Evolutionary conservation across 2,797 vertebrate genomes (phyloP), one percentile per base, ranked within the genome.

Genomic region (Acridotheres tristis): DNA sequence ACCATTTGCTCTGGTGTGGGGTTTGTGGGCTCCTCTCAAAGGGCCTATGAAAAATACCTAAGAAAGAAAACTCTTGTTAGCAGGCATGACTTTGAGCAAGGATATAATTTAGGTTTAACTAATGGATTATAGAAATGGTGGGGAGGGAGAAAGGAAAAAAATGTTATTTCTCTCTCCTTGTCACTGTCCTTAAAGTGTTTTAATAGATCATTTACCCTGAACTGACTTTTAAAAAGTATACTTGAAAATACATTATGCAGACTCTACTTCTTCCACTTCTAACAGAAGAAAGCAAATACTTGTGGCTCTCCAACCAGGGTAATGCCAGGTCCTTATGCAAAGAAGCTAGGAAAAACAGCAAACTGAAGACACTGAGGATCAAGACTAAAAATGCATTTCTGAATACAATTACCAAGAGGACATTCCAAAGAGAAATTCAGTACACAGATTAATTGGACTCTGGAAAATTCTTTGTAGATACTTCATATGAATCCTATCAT

Each of bases 181-280:
- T 88, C 58, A 26, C 75, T 88, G 53, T 84, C 47, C 42, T 84
- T 63, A 57, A 91, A 83, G 51, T 90, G 75, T 72, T 94, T 45
- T 61, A 91, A 45, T 18, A 66, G 32, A 91, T 75, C 4, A 55
- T 83, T 93, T 94, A 65, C 83, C 66, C 89, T 80, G 90, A 92
- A 91, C 32, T 72, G 78, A 93, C 72, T 83, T 90, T 66, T 89
- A 92, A 75, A 51, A 48, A 89, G 47, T 62, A 53, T 38, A 75
- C 90, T 96, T 93, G 90, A 95, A 96, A 93, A 89, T 72, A 77
- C 62, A 92, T 91, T 94, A 95, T 94, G 72, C 74, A 96, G 72
- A 71, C 50, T 45, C 34, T 66, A 63, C 51, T 90, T 94, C 61
- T 94, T 34, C 65, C 81, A 83, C 65, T 91, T 92, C 38, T 83